Percentiles rank a stretch among this genome's conserved stretches.
Conservation (phyloP, 2,888 invertebrate genomes). For the Monochamus alternatus region DNA sequence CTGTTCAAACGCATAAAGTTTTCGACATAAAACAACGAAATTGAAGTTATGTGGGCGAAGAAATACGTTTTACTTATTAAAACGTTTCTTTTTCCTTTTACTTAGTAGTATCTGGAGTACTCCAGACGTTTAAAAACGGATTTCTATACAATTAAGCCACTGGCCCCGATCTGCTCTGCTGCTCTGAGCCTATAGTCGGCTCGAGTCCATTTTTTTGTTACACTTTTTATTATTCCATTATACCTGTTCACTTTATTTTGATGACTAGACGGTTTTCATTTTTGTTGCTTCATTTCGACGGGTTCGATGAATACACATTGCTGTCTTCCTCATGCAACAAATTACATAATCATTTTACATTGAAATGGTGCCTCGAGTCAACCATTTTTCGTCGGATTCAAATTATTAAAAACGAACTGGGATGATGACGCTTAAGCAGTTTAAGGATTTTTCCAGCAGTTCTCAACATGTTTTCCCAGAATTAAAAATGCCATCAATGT, state of each 20-base stretch:
- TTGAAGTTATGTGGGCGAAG: no score
- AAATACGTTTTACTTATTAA: no score
- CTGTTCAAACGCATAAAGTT: no score
- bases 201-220: not conserved
- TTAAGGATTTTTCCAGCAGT: no score
- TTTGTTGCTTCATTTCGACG: constrained; percentile 34
- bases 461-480: no score
- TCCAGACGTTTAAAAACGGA: no score
- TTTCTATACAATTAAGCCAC: no score
- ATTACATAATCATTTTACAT: constrained; percentile 39
- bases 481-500: no score
- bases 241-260: constrained; percentile 30
- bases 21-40: no score
- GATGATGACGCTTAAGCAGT: no score
- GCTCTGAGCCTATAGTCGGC: constrained; percentile 4
- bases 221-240: constrained; percentile 18
- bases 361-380: constrained; percentile 22
- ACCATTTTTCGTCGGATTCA: not conserved
- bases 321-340: constrained; percentile 41
- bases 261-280: constrained; percentile 20
- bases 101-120: no score
- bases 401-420: not conserved
- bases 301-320: constrained; percentile 40
- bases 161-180: not conserved
- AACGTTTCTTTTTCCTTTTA: no score